Evolutionary conservation across 2,888 invertebrate genomes (phyloP), one percentile per base, ranked within the genome.

Genomic region (Epinotia demarniana): DNA sequence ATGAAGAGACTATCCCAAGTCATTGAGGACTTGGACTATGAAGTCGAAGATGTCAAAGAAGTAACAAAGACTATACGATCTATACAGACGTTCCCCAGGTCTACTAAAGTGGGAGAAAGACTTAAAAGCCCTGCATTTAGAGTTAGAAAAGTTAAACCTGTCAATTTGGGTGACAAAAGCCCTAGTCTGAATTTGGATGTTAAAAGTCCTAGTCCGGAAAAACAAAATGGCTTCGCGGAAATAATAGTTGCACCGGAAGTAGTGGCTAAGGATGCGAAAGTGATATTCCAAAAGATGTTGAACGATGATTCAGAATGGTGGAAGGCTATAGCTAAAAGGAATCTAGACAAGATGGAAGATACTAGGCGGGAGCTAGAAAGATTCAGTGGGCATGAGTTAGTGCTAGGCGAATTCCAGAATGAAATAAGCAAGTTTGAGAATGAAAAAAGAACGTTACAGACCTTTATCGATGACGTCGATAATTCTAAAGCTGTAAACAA

Each of bases 251-350:
- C 86, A 78, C 88, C 89, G 1, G 88, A 89, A 46, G 81, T 85
- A 0, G 85, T 68, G 19, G 49, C 61, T 1, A 89, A 82, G 75
- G 87, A 87, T 78, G 85, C 87, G 0, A 89, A 85, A 77, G 82
- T 85, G 46, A 87, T 92, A 62, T 93, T 94, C 79, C 93, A 93
- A 93, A 90, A 89, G 72, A 85, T 94, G 81, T 94, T 94, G 78
- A 91, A 90, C 79, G 91, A 94, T 75, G 94, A 94, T 53, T 89
- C 93, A 0, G 94, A 94, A 69, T 91, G 93, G 89, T 94, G 94
- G 94, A 93, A 90, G 71, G 93, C 90, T 0, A 79, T 94, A 23
- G 94, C 94, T 1, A 90, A 93, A 73, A 89, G 93, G 69, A 92
- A 94, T 81, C 80, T 94, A 13, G 89, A 92, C 2, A 93, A 91